Evolutionary conservation across 2,888 invertebrate species (phyloP).

Genomic region (Loripinus fragilis): DNA sequence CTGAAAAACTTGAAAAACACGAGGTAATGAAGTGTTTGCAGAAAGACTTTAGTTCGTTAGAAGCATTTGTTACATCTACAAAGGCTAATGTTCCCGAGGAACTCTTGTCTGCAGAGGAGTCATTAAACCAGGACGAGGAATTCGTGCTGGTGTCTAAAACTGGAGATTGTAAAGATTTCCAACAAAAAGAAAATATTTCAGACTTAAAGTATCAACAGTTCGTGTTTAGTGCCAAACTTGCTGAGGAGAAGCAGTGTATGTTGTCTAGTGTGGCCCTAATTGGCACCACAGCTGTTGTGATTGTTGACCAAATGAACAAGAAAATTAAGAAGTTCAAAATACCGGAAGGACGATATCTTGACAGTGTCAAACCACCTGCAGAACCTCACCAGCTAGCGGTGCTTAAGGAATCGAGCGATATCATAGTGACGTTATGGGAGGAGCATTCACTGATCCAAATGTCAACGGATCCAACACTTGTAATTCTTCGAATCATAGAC

Average conservation of each 20-base stretch:
- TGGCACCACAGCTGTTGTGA: constrained; percentile 45
- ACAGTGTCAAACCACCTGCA: constrained; percentile 30
- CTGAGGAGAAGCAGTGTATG: constrained; percentile 45
- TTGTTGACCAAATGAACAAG: constrained; percentile 52
- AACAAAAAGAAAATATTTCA: constrained; percentile 20
- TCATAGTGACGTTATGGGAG: constrained; percentile 56
- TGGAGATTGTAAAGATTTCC: constrained; percentile 38
- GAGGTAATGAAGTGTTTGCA: constrained; percentile 43
- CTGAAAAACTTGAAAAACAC: constrained; percentile 37
- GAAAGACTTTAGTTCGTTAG: constrained; percentile 36
- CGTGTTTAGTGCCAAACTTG: constrained; percentile 45
- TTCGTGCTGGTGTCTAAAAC: constrained; percentile 49
- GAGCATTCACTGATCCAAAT: constrained; percentile 41
- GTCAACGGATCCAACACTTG: constrained; percentile 45
- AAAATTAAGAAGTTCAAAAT: constrained; percentile 58
- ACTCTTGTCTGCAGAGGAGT: constrained; percentile 33
- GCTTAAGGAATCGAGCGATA: constrained; percentile 42
- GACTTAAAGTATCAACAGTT: constrained; percentile 25
- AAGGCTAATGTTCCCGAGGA: constrained; percentile 39
- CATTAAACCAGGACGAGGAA: constrained; percentile 36
- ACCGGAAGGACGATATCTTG: constrained; percentile 52
- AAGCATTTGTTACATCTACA: constrained; percentile 41
- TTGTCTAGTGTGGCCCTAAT: constrained; percentile 51
- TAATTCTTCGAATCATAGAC: constrained; percentile 31
- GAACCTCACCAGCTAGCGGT: constrained; percentile 55